These are phyloP conservation scores for Eulemur macaco DNA, from an alignment of 2,113 vertebrate species.

Conservation along the genomic window DNA sequence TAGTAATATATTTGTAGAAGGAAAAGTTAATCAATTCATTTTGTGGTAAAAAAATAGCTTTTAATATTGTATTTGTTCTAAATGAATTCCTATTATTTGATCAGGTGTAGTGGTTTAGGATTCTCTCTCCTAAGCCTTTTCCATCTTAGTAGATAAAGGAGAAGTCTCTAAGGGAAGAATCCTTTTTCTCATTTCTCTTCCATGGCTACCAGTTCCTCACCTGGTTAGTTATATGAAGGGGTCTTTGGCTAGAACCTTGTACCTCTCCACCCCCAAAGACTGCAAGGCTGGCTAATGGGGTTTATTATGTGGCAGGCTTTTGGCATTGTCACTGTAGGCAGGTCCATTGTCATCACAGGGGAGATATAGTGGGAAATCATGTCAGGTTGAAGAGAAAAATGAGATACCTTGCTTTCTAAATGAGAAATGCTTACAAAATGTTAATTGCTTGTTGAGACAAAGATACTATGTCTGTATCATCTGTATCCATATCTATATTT, in stretches of 20 bases:
- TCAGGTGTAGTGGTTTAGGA: slow-evolving; percentile 76
- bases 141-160: slow-evolving; percentile 38
- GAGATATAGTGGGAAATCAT: background rate
- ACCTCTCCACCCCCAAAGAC: background rate
- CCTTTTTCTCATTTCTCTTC: background rate
- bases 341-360: background rate
- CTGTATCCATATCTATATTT: background rate
- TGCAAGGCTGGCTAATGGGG: background rate
- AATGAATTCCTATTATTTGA: slow-evolving; percentile 85
- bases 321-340: background rate
- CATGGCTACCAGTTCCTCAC: background rate
- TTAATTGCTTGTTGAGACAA: background rate
- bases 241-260: background rate
- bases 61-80: slow-evolving; percentile 86
- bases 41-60: slow-evolving; percentile 82
- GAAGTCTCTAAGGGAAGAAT: background rate
- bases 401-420: background rate
- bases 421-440: background rate
- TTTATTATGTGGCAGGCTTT: background rate
- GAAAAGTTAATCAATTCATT: slow-evolving; percentile 86
- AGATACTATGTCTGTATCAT: background rate
- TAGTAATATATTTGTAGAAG: slow-evolving; percentile 86
- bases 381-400: background rate
- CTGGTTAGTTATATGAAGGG: background rate
- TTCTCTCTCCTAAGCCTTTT: slow-evolving; percentile 61